Base-by-base conservation (phyloP, 1,140 invertebrate genomes). In the Bombus difficillimus region DNA sequence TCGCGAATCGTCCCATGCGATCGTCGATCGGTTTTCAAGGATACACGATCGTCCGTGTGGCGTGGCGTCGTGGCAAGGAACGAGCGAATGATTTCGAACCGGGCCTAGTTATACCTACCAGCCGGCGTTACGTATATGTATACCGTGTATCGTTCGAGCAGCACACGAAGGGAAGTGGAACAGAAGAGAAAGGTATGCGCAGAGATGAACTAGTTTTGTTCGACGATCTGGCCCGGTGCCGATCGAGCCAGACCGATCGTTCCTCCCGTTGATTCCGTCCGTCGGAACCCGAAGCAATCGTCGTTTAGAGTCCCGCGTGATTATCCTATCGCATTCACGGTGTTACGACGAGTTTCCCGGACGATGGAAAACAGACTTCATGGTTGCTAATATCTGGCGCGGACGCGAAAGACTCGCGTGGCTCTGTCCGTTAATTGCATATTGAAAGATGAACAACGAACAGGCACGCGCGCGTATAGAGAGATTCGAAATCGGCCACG, bases 171-270 rank as follows among this genome's bases (percentile, higher is more conserved):
- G 89, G 90, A 95, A 95, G 95, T 95, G 93, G 95, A 93, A 95
- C 94, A 95, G 92, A 95, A 95, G 94, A 95, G 94, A 95, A 95
- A 95, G 95, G 94, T 91, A 91, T 91, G 87, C 87, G 90, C 91
- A 92, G 90, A 92, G 94, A 94, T 95, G 95, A 94, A 95, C 95
- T 95, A 95, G 94, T 95, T 95, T 95, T 89, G 85, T 83, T 74
- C 84, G 88, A 83, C 90, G 85, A 92, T 93, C 86, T 86, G 81
- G 41, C 34, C 34, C 39, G 76, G n/a, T 25, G 59, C 66, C 39
- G 81, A 77, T 83, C 81, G 73, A 4, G 18, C 32, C 47, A 32
- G 43, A 47, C 47, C 39, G 71, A 73, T 73, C 57, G 89, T 71
- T 64, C 59, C 77, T 71, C 53, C 77, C 78, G 37, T n/a, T n/a